Percentiles rank a stretch among this genome's conserved stretches.
Evolutionary conservation across 2,888 invertebrate genomes (phyloP).

Genomic region (Campoplex capitator): DNA sequence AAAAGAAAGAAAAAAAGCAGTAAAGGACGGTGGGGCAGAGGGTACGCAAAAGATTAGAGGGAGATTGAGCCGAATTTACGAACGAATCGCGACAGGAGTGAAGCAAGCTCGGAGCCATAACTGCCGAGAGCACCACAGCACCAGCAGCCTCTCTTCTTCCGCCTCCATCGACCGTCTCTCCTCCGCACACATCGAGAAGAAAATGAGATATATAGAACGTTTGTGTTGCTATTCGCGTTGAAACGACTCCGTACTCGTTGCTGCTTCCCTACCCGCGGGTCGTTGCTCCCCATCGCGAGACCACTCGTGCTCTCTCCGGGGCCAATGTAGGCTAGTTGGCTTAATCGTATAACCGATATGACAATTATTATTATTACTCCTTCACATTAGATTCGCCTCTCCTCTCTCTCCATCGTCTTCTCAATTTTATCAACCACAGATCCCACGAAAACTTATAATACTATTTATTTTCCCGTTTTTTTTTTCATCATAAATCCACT

Average conservation of each 20-base stretch:
- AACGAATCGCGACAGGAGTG: background rate
- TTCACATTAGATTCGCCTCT: constrained; percentile 14
- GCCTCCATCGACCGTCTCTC: constrained; percentile 23
- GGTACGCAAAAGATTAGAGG: background rate
- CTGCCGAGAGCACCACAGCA: constrained; percentile 2
- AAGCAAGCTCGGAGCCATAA: constrained; percentile 9
- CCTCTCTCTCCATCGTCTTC: background rate
- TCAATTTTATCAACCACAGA: background rate
- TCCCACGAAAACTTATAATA: background rate
- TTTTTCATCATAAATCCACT: background rate
- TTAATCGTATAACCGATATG: constrained; percentile 57
- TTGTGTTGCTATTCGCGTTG: constrained; percentile 61
- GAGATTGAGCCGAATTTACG: constrained; percentile 14
- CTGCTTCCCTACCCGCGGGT: constrained; percentile 46
- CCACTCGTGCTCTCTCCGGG: constrained; percentile 9
- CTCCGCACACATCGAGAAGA: constrained; percentile 11
- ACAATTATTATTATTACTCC: constrained; percentile 49
- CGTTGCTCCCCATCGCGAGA: constrained; percentile 56
- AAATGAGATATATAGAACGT: constrained; percentile 13
- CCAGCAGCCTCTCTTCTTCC: constrained; percentile 17
- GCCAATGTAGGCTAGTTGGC: constrained; percentile 63
- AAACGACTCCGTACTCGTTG: background rate
- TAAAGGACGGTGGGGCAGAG: background rate
- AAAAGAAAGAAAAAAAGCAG: background rate
- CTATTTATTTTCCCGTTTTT: background rate